Evolutionary conservation across 1,140 invertebrate genomes (phyloP).

Genomic region (Pseudomyrmex cubaensis): DNA sequence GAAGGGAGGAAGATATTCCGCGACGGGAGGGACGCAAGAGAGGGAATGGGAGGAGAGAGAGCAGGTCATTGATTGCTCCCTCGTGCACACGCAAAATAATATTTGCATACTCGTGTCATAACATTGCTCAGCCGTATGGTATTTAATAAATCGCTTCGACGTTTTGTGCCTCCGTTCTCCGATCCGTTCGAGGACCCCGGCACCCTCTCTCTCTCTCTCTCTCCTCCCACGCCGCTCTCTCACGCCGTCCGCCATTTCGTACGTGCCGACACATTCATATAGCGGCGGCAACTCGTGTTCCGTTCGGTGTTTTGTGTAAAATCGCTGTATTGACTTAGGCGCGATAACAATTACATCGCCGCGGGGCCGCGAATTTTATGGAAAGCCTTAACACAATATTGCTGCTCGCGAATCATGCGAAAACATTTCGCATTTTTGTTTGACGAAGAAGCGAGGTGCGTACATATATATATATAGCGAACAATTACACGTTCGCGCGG

Average conservation of each 20-base stretch:
- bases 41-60: background rate
- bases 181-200: background rate
- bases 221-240: background rate
- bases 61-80: constrained; percentile 56
- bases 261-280: constrained; percentile 67
- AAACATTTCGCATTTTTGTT: constrained; percentile 52
- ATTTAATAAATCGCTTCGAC: constrained; percentile 69
- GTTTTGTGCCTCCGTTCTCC: constrained; percentile 17
- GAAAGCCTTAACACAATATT: constrained; percentile 57
- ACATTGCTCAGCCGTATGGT: constrained; percentile 62
- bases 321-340: constrained; percentile 66
- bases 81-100: constrained; percentile 67
- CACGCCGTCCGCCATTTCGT: constrained; percentile 42
- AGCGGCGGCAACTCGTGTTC: constrained; percentile 36
- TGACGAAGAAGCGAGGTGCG: constrained; percentile 29
- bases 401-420: constrained; percentile 41
- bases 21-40: background rate
- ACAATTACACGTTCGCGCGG: constrained; percentile 22
- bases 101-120: constrained; percentile 66
- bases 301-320: constrained; percentile 62
- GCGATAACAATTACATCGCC: constrained; percentile 64
- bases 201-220: background rate
- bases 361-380: constrained; percentile 48
- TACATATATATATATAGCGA: background rate
- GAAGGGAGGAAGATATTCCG: constrained; percentile 44